phyloP scores from a whole-genome alignment of 2,113 vertebrate species.

The Salminus brasiliensis region DNA sequence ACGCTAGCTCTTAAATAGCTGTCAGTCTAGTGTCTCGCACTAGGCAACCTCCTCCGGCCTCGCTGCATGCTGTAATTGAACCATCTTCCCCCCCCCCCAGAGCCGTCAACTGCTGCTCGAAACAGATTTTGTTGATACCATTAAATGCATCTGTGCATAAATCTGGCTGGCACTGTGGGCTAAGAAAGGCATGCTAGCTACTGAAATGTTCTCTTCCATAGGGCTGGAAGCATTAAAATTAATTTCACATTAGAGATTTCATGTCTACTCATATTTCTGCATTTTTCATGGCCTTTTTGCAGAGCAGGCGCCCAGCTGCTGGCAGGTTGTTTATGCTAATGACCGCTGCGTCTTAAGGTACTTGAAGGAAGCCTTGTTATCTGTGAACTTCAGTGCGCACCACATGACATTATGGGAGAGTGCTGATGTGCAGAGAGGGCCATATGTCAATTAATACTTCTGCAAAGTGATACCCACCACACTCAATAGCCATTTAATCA shows the following conservation, averaged over 20 bases:
- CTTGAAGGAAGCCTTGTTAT: neutral
- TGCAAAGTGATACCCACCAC: no score
- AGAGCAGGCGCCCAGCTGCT: neutral
- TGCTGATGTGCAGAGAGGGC: neutral
- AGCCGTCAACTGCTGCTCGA: slow-evolving; percentile 63
- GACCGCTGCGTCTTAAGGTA: neutral
- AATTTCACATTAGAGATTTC: slow-evolving; percentile 30
- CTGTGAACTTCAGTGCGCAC: neutral
- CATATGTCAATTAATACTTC: neutral
- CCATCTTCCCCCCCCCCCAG: slow-evolving; percentile 67
- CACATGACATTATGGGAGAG: neutral
- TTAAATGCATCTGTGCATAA: slow-evolving; percentile 73
- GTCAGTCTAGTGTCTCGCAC: slow-evolving; percentile 70
- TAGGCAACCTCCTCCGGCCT: slow-evolving; percentile 37
- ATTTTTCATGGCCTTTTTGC: slow-evolving; percentile 34
- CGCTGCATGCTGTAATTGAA: slow-evolving; percentile 73
- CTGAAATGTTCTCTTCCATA: slow-evolving; percentile 14
- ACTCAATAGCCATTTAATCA: no score
- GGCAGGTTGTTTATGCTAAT: neutral
- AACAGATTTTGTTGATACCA: slow-evolving; percentile 72
- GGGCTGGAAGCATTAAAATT: slow-evolving; percentile 14
- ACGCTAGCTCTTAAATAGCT: slow-evolving; percentile 78
- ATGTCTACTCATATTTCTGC: slow-evolving; percentile 12
- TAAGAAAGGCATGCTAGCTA: slow-evolving; percentile 9
- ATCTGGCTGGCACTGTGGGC: slow-evolving; percentile 53